Base-by-base conservation (phyloP, 2,797 vertebrate genomes). In the Rallus crepitans region DNA sequence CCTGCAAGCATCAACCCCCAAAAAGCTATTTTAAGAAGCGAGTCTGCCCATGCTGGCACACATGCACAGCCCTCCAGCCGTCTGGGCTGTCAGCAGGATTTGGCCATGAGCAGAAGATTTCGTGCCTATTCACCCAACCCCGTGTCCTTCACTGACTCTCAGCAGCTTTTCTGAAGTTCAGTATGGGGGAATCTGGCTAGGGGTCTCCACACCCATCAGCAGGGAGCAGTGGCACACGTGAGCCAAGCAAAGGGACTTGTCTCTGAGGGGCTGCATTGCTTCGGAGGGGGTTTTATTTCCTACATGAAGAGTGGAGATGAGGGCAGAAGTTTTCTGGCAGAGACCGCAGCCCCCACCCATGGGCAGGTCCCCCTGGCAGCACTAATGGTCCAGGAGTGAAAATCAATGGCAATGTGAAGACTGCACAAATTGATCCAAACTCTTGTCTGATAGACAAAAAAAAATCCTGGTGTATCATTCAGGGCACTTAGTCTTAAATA, bases 151-250 rank as follows among this genome's bases (percentile, higher is more conserved):
- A 15, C 1, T 61, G 13, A 1, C 17, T 14, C 53, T 81, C 70
- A 50, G 61, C 35, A 37, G 37, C 37, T 77, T 52, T 59, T 23
- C 31, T 60, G 40, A 78, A 68, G 85, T 10, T 60, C 68, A 8
- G 3, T 4, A 10, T 2, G 24, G 13, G 15, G 25, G 7, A 3
- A 31, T 66, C 30, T 70, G 52, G n/a, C 53, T 0, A 0, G 5
- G 21, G 45, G 6, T 68, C 19, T 35, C 66, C 27, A 3, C 0
- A 0, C 11, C 55, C 60, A 15, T 7, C 59, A 15, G n/a, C n/a
- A 45, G 31, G 0, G 9, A 66, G 56, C 1, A 6, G 11, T 7
- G 56, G 17, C 17, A 45, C 1, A 0, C 1, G 18, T 1, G 2
- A 66, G 6, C 9, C 45, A 15, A 31, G 28, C 19, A 12, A 47